Evolutionary conservation across 2,888 invertebrate species (phyloP).

Genomic region (Limnephilus auricula): DNA sequence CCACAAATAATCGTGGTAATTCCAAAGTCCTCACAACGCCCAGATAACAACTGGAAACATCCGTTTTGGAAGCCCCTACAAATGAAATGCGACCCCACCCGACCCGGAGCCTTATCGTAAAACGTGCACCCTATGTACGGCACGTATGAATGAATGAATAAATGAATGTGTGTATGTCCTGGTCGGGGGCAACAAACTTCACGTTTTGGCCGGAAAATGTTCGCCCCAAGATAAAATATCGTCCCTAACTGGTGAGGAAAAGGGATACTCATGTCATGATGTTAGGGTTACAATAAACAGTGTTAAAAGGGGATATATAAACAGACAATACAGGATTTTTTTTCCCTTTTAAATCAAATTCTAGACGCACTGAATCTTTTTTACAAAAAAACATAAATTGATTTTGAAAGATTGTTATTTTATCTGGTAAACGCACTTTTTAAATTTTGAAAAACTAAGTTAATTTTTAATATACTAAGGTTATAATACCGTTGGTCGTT

Average conservation of each 20-base stretch:
- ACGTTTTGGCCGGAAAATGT: background rate
- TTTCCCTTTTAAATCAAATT: no score
- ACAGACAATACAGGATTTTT: no score
- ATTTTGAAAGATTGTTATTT: no score
- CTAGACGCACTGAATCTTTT: no score
- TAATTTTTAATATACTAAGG: no score
- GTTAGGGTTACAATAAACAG: no score
- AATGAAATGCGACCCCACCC: background rate
- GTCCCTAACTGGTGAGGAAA: background rate
- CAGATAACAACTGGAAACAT: background rate
- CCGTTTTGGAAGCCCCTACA: background rate
- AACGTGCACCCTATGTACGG: background rate
- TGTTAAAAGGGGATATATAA: no score
- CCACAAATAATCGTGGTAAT: background rate
- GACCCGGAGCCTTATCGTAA: background rate
- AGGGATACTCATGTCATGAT: background rate
- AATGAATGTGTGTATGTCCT: background rate
- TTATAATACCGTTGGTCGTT: no score
- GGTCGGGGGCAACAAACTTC: background rate
- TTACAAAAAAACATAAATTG: no score
- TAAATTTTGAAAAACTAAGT: no score
- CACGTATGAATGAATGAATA: background rate
- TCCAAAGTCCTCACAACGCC: background rate
- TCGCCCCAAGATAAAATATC: background rate
- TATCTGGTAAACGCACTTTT: no score